phyloP scores from a whole-genome alignment of 2,797 vertebrate genomes.

The Sebastes elongatus region DNA sequence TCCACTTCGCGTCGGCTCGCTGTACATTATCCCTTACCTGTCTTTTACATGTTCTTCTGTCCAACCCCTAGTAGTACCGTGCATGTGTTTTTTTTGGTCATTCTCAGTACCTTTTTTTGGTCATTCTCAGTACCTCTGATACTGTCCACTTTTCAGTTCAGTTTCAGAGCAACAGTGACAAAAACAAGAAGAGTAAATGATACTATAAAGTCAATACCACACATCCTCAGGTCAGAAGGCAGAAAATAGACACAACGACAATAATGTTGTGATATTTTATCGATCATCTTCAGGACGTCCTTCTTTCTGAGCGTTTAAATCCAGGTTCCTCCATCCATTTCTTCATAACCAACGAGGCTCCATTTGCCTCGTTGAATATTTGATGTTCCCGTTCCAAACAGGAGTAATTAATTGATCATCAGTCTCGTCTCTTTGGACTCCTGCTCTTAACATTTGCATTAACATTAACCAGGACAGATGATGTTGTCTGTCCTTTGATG shows the following conservation, averaged over 20 bases:
- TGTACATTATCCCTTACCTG: neutral
- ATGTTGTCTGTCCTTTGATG: neutral
- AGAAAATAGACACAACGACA: neutral
- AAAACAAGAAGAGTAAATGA: neutral
- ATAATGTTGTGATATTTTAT: neutral
- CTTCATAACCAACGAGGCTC: neutral
- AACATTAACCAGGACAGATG: neutral
- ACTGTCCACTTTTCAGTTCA: neutral
- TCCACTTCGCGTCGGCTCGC: too few relatives aligned
- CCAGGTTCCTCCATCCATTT: neutral
- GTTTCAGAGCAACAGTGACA: neutral
- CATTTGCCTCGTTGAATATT: constrained; percentile 3
- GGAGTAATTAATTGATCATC: neutral
- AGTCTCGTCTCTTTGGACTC: neutral
- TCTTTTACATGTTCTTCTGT: neutral
- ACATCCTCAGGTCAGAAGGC: neutral
- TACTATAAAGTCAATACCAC: neutral
- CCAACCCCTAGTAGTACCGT: neutral
- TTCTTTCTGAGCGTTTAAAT: neutral
- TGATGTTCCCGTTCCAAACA: neutral
- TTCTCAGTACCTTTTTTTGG: too few relatives aligned
- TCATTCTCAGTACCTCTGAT: neutral
- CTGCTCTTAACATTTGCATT: neutral
- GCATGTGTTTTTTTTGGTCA: neutral
- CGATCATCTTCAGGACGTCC: neutral